phyloP scores from a whole-genome alignment of 2,113 vertebrate genomes.

The Pantherophis guttatus region DNA sequence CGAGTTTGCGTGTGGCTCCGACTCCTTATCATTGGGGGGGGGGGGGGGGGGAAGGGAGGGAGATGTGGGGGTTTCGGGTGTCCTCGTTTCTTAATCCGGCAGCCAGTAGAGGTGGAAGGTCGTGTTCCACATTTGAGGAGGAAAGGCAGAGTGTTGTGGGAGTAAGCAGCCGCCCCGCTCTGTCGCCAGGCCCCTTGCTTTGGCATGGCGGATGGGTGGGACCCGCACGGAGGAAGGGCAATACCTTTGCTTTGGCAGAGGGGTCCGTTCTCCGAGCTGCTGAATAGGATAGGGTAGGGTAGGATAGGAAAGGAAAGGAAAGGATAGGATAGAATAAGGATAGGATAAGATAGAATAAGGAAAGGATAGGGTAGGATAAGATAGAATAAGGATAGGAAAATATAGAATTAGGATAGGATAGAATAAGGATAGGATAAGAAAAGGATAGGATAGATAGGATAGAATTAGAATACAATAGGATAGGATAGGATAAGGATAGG shows the following conservation, averaged over 20 bases:
- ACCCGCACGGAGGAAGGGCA: neutral
- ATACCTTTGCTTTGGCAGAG: neutral
- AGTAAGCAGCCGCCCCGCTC: neutral
- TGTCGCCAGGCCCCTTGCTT: neutral
- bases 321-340: no score
- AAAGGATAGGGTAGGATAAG: no score
- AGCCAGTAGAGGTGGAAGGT: neutral
- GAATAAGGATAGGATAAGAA: no score
- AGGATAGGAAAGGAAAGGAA: no score
- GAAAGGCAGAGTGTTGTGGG: neutral
- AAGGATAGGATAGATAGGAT: no score
- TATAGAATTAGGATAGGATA: no score
- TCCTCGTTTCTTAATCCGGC: neutral
- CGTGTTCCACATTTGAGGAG: neutral
- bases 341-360: no score
- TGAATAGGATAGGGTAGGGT: neutral
- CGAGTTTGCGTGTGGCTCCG: neutral
- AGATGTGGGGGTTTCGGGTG: no score
- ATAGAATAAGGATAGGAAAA: no score
- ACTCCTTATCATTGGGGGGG: neutral
- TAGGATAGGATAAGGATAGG: no score
- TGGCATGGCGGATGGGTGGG: neutral
- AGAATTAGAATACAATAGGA: no score
- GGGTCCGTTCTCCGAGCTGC: neutral
- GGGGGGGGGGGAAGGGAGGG: no score